phyloP scores from a whole-genome alignment of 2,113 vertebrate genomes.

The Brachypodius melanocephalos region DNA sequence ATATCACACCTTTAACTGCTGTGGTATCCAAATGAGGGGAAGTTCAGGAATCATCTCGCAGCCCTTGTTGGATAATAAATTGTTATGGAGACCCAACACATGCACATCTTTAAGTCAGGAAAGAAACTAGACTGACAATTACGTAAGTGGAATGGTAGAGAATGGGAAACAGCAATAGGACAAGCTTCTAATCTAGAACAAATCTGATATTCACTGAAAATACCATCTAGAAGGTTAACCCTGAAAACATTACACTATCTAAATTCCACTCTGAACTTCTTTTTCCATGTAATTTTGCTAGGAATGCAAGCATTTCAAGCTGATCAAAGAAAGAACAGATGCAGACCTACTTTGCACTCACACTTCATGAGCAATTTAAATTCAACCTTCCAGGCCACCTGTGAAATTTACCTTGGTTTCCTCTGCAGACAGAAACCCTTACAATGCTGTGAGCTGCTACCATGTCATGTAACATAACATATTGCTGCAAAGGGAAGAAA shows the following conservation, averaged over 20 bases:
- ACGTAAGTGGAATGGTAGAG: neutral
- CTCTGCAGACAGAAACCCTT: constrained; percentile 91
- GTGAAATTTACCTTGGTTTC: constrained; percentile 80
- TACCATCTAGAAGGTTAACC: neutral
- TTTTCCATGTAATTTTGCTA: neutral
- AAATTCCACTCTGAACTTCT: neutral
- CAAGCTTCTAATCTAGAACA: neutral
- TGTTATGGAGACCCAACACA: neutral
- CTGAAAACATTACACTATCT: neutral
- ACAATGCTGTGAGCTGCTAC: constrained; percentile 94
- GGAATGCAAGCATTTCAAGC: neutral
- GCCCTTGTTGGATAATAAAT: neutral
- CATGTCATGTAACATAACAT: constrained; percentile 96
- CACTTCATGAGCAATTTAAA: neutral
- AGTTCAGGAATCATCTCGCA: neutral
- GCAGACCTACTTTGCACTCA: neutral
- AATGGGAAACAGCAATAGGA: neutral
- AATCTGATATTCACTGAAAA: neutral
- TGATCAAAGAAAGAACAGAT: neutral
- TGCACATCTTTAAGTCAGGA: neutral
- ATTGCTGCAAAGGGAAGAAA: constrained; percentile 83
- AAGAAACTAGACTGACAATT: neutral
- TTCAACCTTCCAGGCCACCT: neutral
- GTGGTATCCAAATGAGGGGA: neutral
- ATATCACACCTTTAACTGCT: neutral